A percentile compares a stretch with the other conserved stretches of the same genome.
Evolutionary conservation across 2,888 invertebrate species (phyloP).

Genomic region (Dugesia japonica): DNA sequence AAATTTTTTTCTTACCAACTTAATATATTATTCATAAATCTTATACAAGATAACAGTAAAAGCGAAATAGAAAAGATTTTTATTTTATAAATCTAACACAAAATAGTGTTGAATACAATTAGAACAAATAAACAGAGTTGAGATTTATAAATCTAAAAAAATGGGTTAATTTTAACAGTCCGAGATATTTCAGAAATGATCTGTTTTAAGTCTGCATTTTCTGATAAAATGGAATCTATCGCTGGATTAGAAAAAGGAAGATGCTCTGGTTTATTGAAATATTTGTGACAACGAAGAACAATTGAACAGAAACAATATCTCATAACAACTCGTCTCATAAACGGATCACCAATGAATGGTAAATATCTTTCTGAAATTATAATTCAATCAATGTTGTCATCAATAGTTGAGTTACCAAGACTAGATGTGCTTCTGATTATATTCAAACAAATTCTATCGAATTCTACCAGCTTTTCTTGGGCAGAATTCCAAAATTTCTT

Average conservation of each 20-base stretch:
- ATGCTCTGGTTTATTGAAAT: background rate
- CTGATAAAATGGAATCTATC: background rate
- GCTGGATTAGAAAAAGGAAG: background rate
- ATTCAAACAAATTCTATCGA: background rate
- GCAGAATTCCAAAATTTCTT: background rate
- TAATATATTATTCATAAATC: too few relatives aligned
- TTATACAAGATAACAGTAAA: too few relatives aligned
- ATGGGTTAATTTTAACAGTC: background rate
- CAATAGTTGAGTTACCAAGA: background rate
- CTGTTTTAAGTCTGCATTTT: background rate
- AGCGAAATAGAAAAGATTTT: background rate
- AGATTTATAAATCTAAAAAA: too few relatives aligned
- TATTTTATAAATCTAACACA: background rate
- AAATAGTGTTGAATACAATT: background rate
- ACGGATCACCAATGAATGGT: background rate
- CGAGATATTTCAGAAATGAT: background rate
- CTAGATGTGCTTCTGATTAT: background rate
- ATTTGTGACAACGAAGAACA: background rate
- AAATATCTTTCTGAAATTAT: background rate
- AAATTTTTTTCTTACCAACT: too few relatives aligned
- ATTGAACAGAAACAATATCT: conserved; percentile 2
- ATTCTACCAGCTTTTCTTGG: background rate
- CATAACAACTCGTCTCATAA: background rate
- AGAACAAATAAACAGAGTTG: background rate
- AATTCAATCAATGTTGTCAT: background rate